phyloP scores from a whole-genome alignment of 2,113 vertebrate species.

The Phalacrocorax brasilianus region DNA sequence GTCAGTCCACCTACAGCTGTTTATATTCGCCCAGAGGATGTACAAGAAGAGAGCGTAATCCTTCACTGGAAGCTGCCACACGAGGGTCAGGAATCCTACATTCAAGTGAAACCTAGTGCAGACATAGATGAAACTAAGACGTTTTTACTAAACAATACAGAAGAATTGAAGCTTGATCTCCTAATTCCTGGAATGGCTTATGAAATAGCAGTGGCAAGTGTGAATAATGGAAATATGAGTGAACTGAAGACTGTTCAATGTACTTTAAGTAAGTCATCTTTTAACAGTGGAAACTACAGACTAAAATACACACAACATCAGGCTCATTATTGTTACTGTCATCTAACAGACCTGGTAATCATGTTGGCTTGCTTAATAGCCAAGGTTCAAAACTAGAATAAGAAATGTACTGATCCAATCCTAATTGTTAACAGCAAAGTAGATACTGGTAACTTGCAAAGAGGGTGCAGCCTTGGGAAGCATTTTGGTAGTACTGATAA shows the following conservation, averaged over 20 bases:
- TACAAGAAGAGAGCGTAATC: conserved; percentile 69
- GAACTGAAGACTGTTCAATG: conserved; percentile 69
- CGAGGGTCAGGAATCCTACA: conserved; percentile 67
- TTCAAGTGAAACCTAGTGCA: conserved; percentile 64
- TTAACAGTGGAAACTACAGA: not conserved
- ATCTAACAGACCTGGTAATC: not conserved
- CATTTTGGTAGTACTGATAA: not conserved
- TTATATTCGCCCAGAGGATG: conserved; percentile 52
- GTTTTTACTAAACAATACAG: conserved; percentile 66
- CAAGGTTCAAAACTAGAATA: not conserved
- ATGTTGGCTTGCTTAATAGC: not conserved
- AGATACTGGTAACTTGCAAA: not conserved
- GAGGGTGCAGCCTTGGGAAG: not conserved
- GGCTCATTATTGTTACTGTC: not conserved
- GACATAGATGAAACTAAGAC: not conserved
- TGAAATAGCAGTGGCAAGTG: conserved; percentile 76
- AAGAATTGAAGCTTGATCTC: conserved; percentile 69
- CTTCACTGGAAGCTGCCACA: conserved; percentile 75
- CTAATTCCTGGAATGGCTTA: conserved; percentile 81
- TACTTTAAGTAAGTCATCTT: conserved; percentile 78
- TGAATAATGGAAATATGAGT: conserved; percentile 79
- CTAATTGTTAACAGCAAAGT: not conserved
- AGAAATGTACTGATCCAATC: not conserved
- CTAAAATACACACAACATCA: not conserved
- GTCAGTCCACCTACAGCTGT: conserved; percentile 75